Conservation (phyloP, 2,113 vertebrate species). For the Equus quagga region DNA sequence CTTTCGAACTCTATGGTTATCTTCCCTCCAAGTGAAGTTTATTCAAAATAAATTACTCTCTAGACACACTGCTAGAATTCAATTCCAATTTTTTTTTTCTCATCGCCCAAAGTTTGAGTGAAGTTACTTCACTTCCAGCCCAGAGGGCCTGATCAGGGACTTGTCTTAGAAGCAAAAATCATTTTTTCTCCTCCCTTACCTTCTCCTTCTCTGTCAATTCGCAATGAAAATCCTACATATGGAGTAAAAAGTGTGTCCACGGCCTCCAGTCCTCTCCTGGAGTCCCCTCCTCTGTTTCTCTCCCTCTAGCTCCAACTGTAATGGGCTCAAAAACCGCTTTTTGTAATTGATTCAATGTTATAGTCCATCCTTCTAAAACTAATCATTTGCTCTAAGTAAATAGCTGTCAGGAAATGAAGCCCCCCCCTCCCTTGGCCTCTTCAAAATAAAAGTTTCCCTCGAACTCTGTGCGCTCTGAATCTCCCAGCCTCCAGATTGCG, state of each 20-base stretch:
- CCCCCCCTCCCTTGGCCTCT: constrained; percentile 83
- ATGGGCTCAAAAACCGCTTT: constrained; percentile 91
- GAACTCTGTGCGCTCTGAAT: constrained; percentile 71
- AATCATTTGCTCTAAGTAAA: constrained; percentile 97
- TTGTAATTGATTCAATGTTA: constrained; percentile 97
- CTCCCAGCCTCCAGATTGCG: constrained; percentile 73
- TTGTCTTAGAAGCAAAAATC: constrained; percentile 53
- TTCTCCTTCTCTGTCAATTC: constrained; percentile 80
- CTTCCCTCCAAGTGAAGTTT: constrained; percentile 45
- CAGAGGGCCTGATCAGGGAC: constrained; percentile 1
- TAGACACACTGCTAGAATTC: constrained; percentile 54
- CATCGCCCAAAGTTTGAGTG: constrained; percentile 30
- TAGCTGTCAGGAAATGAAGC: constrained; percentile 96
- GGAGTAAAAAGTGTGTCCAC: constrained; percentile 85
- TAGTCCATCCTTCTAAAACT: constrained; percentile 95
- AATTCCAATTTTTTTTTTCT: not conserved
- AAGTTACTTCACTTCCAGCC: constrained; percentile 53
- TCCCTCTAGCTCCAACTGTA: constrained; percentile 87
- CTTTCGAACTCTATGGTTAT: constrained; percentile 44
- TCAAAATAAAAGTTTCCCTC: constrained; percentile 92
- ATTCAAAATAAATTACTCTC: constrained; percentile 67
- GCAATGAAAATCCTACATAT: constrained; percentile 86
- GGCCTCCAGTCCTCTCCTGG: constrained; percentile 83
- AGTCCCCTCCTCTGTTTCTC: constrained; percentile 85
- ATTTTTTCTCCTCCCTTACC: constrained; percentile 82